These are phyloP conservation scores for Alligator sinensis DNA, from an alignment of 2,113 vertebrate species.

Conservation along the genomic window DNA sequence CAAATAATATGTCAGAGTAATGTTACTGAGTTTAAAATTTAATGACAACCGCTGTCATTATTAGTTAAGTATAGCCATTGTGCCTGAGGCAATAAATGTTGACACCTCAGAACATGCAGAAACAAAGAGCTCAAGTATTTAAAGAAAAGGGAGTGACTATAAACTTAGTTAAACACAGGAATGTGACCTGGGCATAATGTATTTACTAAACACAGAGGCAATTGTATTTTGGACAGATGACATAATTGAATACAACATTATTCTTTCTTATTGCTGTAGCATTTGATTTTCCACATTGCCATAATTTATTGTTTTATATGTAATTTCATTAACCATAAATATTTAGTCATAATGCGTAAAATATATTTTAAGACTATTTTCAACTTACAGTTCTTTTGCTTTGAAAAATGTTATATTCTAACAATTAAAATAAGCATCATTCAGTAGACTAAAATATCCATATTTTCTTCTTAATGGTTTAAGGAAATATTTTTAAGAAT, in stretches of 20 bases:
- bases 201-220: slow-evolving; percentile 69
- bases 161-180: slow-evolving; percentile 73
- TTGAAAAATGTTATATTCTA: not conserved
- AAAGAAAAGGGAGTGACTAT: slow-evolving; percentile 77
- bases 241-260: slow-evolving; percentile 59
- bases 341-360: not conserved
- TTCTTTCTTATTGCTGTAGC: slow-evolving; percentile 61
- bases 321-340: slow-evolving; percentile 33
- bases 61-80: slow-evolving; percentile 80
- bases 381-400: slow-evolving; percentile 1
- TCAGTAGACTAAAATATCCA: not conserved
- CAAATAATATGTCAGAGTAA: slow-evolving; percentile 84
- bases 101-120: slow-evolving; percentile 80
- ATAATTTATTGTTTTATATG: slow-evolving; percentile 19
- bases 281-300: slow-evolving; percentile 42
- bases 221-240: slow-evolving; percentile 65
- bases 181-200: slow-evolving; percentile 80
- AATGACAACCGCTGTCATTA: slow-evolving; percentile 83
- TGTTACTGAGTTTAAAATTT: slow-evolving; percentile 88
- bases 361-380: slow-evolving; percentile 23
- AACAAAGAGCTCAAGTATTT: slow-evolving; percentile 79
- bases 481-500: not conserved
- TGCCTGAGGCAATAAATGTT: slow-evolving; percentile 77
- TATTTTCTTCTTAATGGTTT: not conserved
- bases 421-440: slow-evolving; percentile 1